These are phyloP conservation scores for Buceros bicornis DNA, from an alignment of 2,797 vertebrate species.

Conservation along the genomic window DNA sequence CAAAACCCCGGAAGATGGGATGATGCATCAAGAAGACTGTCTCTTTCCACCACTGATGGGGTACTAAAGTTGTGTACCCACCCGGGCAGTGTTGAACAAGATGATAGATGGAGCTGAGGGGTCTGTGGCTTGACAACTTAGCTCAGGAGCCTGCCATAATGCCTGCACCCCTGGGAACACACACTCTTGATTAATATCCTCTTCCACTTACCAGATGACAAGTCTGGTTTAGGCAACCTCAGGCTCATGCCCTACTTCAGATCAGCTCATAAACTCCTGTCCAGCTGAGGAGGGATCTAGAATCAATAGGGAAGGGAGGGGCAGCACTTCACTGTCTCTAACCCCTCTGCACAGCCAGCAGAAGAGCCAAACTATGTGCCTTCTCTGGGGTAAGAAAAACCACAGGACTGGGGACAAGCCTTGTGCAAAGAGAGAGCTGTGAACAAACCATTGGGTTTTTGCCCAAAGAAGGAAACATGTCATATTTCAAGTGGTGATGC, in stretches of 20 bases:
- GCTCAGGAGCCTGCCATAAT: rapidly evolving
- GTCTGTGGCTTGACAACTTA: not conserved
- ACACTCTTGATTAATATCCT: not conserved
- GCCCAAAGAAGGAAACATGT: not conserved
- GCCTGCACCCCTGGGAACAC: not conserved
- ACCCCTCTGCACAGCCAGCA: not conserved
- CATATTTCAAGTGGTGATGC: not conserved
- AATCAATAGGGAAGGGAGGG: not conserved
- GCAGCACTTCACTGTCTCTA: not conserved
- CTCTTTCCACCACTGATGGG: not conserved
- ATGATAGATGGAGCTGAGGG: rapidly evolving
- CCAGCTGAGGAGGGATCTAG: not conserved
- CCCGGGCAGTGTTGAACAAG: not conserved
- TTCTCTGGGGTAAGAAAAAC: not conserved
- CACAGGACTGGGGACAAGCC: not conserved
- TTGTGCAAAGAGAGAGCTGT: not conserved
- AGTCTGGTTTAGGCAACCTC: not conserved
- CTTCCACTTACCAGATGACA: not conserved
- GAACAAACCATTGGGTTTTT: not conserved
- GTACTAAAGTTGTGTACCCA: not conserved
- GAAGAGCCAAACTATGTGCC: not conserved
- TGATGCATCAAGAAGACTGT: not conserved
- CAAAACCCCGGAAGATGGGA: not conserved
- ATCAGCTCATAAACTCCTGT: not conserved
- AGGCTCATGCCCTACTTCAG: not conserved